Evolutionary conservation across 2,797 vertebrate genomes (phyloP), one percentile per base, ranked within the genome.

Genomic region (Corythornis leucogaster): DNA sequence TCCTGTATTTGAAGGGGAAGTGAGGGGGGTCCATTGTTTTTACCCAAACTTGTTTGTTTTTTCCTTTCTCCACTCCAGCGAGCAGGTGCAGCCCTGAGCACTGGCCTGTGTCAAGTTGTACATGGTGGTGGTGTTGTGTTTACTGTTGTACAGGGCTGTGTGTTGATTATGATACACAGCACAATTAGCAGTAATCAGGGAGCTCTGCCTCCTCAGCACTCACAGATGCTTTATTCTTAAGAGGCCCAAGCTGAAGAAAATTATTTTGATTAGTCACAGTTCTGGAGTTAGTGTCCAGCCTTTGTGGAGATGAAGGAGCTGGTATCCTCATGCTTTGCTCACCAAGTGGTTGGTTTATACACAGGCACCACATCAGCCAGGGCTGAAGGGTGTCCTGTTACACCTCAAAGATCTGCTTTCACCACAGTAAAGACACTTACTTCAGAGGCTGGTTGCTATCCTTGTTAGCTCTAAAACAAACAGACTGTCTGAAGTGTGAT

Each of bases 401-500:
- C 3, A 2, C 0, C 73, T 5, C 57, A 5, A 0, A 24, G 62
- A 17, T 1, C 12, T 11, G 28, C 83, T 86, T 26, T 21, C 14
- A 20, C 15, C 48, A 5, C 25, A 8, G 45, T 2, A 6, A 42
- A 38, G 75, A n/a, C 51, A 8, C 31, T 40, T 3, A 24, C 28
- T 9, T 17, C 16, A 9, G 42, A 7, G 4, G 40, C 2, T 62
- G 35, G 30, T 73, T 1, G 1, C 75, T 87, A 2, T 25, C 58
- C 31, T 38, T 64, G 4, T 67, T 45, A 25, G 54, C 67, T 75
- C 92, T 94, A 82, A 94, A 97, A 97, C 92, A 97, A 96, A 93
- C 94, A 97, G 90, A 96, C 90, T 94, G 33, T 4, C 83, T 95
- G 89, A 68, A 81, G 33, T 95, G 59, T 75, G 77, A 96, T 97